Base-by-base conservation (phyloP, 2,113 vertebrate species). In the Struthio camelus region DNA sequence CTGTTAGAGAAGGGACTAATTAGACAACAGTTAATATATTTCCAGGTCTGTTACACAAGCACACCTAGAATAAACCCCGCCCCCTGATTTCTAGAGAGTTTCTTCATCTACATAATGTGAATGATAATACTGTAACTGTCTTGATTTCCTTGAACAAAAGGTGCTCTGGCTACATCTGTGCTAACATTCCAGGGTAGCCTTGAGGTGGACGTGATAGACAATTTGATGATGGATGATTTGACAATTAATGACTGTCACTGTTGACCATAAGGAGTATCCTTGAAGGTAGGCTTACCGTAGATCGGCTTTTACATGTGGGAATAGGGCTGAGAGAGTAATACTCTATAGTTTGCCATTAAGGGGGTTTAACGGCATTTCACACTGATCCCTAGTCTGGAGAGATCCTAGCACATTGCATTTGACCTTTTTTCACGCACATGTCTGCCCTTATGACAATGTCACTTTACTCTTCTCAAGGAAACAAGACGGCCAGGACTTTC, bases 351-450 rank as follows among this genome's bases (percentile, higher is more conserved):
- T 32, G 14, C 27, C 22, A 3, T 58, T 36, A 6, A 27, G 8
- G 20, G 23, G 32, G 6, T 8, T 67, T 62, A 48, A 24, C 9
- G 76, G 6, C 4, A 19, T 80, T 83, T 83, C 36, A 76, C 34
- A 25, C 4, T 0, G 0, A 40, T 36, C 67, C 48, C 32, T 59
- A 15, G 13, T 50, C 23, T 46, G 25, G 7, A 72, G 27, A 80
- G 2, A 18, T 69, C 59, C 48, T 32, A 89, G 5, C 0, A 18
- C 51, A 27, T 25, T 53, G 51, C 25, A 53, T 53, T 53, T 53
- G 23, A 53, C 51, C 18, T 58, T 30, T 28, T 18, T 18, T 8
- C 46, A 5, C 17, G 8, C 46, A 19, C 46, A 19, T 18, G 19
- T 19, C 46, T 48, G 18, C 18, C 46, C 46, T 48, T 48, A 19